Evolutionary conservation across 2,113 vertebrate genomes (phyloP).

Genomic region (Chloroceryle aenea): DNA sequence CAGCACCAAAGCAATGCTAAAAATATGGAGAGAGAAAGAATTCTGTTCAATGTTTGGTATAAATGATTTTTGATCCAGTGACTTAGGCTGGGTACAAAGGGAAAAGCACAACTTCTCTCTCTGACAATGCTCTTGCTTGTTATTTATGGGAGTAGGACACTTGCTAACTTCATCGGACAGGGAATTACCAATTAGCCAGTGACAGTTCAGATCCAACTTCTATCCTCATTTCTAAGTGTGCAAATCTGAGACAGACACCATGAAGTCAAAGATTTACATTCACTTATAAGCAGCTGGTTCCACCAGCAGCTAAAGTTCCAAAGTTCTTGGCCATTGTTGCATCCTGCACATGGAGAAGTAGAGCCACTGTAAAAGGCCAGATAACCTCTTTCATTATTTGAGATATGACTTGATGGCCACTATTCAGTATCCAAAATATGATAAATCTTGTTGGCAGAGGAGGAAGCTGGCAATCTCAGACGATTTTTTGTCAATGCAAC

Average conservation of each 20-base stretch:
- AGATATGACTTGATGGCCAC: not conserved
- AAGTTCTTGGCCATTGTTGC: not conserved
- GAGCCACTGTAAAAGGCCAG: not conserved
- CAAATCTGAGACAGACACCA: not conserved
- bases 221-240: not conserved
- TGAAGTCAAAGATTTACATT: not conserved
- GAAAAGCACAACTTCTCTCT: not conserved
- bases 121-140: not conserved
- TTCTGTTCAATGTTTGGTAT: not conserved
- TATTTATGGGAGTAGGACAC: fast-evolving
- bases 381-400: not conserved
- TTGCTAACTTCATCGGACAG: not conserved
- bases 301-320: not conserved
- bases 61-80: not conserved
- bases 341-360: not conserved
- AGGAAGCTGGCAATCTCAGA: not conserved
- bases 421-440: not conserved
- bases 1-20: no score
- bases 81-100: not conserved
- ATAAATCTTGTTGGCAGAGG: not conserved
- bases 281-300: not conserved
- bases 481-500: not conserved
- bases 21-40: not conserved
- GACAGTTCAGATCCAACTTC: not conserved
- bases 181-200: not conserved